Evolutionary conservation across 2,888 invertebrate species (phyloP), one percentile per base, ranked within the genome.

Genomic region (Sclerodermus sp.): DNA sequence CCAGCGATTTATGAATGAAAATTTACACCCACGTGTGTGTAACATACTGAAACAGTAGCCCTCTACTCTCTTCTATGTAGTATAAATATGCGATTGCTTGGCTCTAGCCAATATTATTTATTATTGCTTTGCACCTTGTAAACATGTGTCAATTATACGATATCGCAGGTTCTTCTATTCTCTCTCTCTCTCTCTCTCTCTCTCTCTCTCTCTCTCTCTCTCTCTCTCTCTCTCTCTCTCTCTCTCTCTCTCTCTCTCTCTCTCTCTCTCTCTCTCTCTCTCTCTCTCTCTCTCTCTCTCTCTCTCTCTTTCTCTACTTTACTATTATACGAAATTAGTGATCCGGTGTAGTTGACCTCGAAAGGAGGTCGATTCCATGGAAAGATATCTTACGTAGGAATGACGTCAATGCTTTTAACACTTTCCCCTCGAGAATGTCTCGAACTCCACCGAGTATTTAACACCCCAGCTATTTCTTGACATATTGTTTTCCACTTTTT

Each of bases 1-100:
- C 55, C 53, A 43, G 59, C 66, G 68, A 70, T 72, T 72, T 72
- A 72, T 72, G 71, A 72, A 72, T 72, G 71, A 72, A 72, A 66
- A 70, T 65, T 58, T 57, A 66, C 51, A 66, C 51, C 57, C 55
- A 56, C 58, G 61, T 55, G 62, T 57, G n/a, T n/a, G n/a, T n/a
- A n/a, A n/a, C n/a, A n/a, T n/a, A n/a, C n/a, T n/a, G n/a, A n/a
- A n/a, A n/a, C n/a, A n/a, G n/a, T n/a, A n/a, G n/a, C n/a, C n/a
- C n/a, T n/a, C n/a, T n/a, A n/a, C n/a, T n/a, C n/a, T n/a, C n/a
- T n/a, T n/a, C n/a, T n/a, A n/a, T n/a, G n/a, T n/a, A n/a, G n/a
- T n/a, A n/a, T n/a, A n/a, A n/a, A n/a, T n/a, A n/a, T n/a, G n/a
- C n/a, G n/a, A n/a, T n/a, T n/a, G n/a, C n/a, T n/a, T n/a, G n/a